phyloP scores from a whole-genome alignment of 1,140 invertebrate genomes.

The Caerostris extrusa region DNA sequence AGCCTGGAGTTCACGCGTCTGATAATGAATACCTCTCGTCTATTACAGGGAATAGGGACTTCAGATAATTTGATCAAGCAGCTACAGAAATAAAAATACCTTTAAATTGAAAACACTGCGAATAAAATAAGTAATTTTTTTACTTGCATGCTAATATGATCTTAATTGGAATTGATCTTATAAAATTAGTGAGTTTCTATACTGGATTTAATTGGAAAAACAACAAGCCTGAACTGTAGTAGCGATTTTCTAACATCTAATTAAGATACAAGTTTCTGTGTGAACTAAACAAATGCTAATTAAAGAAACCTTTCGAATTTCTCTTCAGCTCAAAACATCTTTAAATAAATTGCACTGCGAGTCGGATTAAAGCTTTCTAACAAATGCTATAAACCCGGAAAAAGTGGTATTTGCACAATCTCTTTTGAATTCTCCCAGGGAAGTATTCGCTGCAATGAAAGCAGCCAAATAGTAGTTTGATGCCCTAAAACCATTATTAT shows the following conservation, averaged over 20 bases:
- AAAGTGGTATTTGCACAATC: slow-evolving; percentile 11
- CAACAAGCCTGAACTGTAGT: not conserved
- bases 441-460: slow-evolving; percentile 2
- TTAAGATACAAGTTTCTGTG: slow-evolving; percentile 6
- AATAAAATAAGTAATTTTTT: not conserved
- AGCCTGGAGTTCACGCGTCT: too few relatives aligned
- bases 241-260: not conserved
- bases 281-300: slow-evolving; percentile 3
- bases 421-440: not conserved
- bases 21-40: too few relatives aligned
- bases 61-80: too few relatives aligned
- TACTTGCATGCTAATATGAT: not conserved
- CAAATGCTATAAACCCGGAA: not conserved
- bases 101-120: not conserved
- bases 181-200: not conserved
- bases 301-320: slow-evolving; percentile 40
- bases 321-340: not conserved
- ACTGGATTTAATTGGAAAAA: not conserved
- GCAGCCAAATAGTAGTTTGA: not conserved
- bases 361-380: not conserved
- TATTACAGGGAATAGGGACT: too few relatives aligned
- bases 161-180: not conserved
- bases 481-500: slow-evolving; percentile 18
- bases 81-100: not conserved
- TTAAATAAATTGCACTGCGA: not conserved